These are phyloP conservation scores for Microtus montanus DNA, from an alignment of 2,113 vertebrate species.

Conservation along the genomic window DNA sequence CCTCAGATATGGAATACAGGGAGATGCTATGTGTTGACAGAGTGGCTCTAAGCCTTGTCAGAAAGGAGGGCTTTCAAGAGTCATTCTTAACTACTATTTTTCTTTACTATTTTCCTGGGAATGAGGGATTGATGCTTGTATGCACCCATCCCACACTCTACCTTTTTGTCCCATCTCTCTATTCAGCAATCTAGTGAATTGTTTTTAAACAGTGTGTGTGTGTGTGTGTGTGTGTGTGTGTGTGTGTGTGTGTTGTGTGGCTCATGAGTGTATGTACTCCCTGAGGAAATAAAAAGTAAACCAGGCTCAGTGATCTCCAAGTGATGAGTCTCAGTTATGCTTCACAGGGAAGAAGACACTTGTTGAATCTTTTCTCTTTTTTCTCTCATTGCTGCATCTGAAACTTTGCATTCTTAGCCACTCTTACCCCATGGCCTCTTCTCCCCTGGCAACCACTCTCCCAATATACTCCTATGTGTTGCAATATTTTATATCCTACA, in stretches of 20 bases:
- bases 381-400: not conserved
- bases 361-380: not conserved
- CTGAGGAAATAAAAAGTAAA: not conserved
- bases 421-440: accelerated
- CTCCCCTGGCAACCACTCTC: not conserved
- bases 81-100: not conserved
- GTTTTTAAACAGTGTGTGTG: not conserved
- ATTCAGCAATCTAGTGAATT: not conserved
- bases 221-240: not conserved
- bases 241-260: not conserved
- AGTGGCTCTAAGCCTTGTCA: not conserved
- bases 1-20: not conserved
- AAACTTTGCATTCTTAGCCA: not conserved
- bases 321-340: not conserved
- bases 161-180: too few relatives aligned
- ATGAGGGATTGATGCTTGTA: not conserved
- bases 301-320: too few relatives aligned
- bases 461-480: not conserved
- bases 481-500: not conserved
- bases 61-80: not conserved
- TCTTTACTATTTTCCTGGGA: not conserved
- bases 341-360: not conserved
- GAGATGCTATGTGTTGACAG: too few relatives aligned
- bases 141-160: accelerated
- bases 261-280: not conserved